These are phyloP conservation scores for Sthenelais limicola DNA, from an alignment of 2,888 invertebrate genomes.

Conservation along the genomic window DNA sequence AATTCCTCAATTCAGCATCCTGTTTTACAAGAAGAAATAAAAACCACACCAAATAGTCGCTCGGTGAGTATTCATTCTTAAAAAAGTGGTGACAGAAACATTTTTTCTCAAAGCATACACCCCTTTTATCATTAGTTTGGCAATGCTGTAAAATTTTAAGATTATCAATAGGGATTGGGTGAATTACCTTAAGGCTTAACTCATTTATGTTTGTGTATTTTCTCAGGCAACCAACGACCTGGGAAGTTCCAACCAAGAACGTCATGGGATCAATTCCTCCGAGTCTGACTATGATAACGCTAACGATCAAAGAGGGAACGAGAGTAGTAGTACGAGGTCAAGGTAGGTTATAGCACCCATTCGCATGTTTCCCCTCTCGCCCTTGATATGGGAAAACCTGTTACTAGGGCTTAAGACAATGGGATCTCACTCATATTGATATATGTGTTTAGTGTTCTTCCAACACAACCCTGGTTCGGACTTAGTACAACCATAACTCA, in stretches of 20 bases:
- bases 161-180: not conserved
- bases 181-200: not conserved
- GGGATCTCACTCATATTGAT: no score
- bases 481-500: no score
- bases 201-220: not conserved
- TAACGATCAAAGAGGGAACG: constrained; percentile 21
- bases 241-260: no score
- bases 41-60: constrained; percentile 1
- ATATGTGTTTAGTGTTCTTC: no score
- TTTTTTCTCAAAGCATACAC: not conserved
- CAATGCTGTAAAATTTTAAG: not conserved
- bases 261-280: constrained; percentile 7
- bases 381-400: no score
- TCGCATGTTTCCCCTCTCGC: no score
- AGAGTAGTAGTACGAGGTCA: constrained; percentile 29
- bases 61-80: no score
- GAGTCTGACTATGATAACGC: constrained; percentile 43
- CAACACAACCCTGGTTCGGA: no score
- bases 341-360: no score
- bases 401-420: no score
- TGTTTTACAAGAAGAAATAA: constrained; percentile 26
- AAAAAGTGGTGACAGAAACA: no score
- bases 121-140: not conserved
- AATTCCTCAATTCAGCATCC: no score
- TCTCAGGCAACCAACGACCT: constrained; percentile 3